These are phyloP conservation scores for Callyntrura guangdongensis DNA, from an alignment of 2,888 invertebrate species.

Conservation along the genomic window DNA sequence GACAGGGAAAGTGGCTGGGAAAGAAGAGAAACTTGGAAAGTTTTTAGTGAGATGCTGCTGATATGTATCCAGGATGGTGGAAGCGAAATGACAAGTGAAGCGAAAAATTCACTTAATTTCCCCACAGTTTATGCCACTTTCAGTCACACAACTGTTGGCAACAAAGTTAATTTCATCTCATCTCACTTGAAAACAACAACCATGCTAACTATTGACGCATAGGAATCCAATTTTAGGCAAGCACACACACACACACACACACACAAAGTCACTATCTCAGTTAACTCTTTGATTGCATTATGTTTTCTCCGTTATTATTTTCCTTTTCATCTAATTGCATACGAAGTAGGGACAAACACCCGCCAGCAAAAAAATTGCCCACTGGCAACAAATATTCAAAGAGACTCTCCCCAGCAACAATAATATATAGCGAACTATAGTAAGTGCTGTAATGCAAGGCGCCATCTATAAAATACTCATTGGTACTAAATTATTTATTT, in stretches of 20 bases:
- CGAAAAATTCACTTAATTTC: conserved; percentile 82
- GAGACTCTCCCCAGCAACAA: too few species aligned
- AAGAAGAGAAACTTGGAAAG: conserved; percentile 66
- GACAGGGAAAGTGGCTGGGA: conserved; percentile 61
- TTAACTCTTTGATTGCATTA: conserved; percentile 18
- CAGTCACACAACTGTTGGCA: conserved; percentile 79
- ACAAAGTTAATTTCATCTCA: conserved; percentile 77
- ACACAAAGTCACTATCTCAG: conserved; percentile 4
- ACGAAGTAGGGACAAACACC: not conserved
- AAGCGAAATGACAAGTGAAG: conserved; percentile 76
- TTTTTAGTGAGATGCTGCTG: conserved; percentile 64
- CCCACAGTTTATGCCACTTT: conserved; percentile 81
- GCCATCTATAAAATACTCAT: too few species aligned
- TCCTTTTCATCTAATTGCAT: not conserved
- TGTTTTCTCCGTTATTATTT: not conserved
- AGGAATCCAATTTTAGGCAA: conserved; percentile 11
- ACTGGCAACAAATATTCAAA: too few species aligned
- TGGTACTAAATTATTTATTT: too few species aligned
- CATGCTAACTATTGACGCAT: not conserved
- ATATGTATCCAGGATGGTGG: conserved; percentile 46
- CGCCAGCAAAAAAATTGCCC: not conserved
- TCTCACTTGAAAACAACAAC: conserved; percentile 59
- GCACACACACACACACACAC: not conserved
- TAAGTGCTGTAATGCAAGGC: too few species aligned
- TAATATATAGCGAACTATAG: too few species aligned